These are phyloP conservation scores for Crocidura indochinensis DNA, from an alignment of 2,797 vertebrate species.

Conservation along the genomic window DNA sequence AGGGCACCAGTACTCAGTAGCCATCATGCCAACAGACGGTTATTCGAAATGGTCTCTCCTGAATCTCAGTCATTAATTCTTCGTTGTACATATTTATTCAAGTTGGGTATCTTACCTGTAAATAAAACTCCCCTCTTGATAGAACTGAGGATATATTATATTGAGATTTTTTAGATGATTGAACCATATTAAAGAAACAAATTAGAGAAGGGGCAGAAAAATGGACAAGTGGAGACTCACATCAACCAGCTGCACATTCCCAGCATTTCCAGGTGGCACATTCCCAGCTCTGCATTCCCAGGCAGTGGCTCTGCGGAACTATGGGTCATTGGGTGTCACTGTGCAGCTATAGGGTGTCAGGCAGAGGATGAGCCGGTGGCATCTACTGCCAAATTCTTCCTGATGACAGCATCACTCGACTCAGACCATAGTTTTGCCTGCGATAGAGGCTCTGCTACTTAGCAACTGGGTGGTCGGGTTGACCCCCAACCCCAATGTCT, in stretches of 20 bases:
- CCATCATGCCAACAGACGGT: not conserved
- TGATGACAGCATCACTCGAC: no score
- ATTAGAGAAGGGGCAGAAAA: not conserved
- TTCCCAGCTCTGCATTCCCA: no score
- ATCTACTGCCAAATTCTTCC: no score
- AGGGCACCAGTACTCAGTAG: not conserved
- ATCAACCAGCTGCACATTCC: no score
- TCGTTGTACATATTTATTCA: conserved; percentile 33
- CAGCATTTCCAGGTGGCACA: no score
- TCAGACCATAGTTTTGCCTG: not conserved
- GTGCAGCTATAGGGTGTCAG: not conserved
- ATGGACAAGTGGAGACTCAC: not conserved
- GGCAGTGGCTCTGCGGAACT: not conserved
- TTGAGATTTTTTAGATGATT: no score
- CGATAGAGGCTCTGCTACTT: not conserved
- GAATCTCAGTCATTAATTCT: conserved; percentile 17
- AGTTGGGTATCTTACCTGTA: not conserved
- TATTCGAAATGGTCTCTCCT: not conserved
- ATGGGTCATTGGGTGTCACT: no score
- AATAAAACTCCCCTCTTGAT: not conserved
- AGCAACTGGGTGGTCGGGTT: not conserved
- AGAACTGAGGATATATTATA: not conserved
- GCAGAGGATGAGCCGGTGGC: no score
- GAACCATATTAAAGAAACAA: not conserved
- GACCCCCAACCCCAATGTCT: no score